These are phyloP conservation scores for Alligator mississippiensis DNA, from an alignment of 2,113 vertebrate genomes.

Conservation along the genomic window DNA sequence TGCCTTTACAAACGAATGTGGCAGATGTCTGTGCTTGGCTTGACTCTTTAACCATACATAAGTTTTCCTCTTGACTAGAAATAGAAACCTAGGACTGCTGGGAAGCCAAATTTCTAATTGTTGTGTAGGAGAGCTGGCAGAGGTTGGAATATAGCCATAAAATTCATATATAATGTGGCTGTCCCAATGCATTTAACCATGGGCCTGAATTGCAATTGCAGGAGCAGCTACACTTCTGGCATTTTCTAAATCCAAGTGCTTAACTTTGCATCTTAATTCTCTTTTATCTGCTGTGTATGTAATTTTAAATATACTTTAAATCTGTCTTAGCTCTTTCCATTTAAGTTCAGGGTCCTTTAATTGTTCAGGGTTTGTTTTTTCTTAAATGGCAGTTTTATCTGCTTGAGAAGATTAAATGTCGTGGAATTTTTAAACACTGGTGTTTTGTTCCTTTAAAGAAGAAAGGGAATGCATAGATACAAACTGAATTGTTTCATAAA, in stretches of 20 bases:
- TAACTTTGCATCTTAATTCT: background rate
- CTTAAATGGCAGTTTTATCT: background rate
- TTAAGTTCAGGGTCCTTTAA: background rate
- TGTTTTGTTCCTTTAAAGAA: background rate
- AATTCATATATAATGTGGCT: background rate
- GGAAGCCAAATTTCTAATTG: too few relatives aligned
- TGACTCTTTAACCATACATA: background rate
- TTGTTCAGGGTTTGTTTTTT: background rate
- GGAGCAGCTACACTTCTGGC: background rate
- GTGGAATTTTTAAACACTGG: slow-evolving; percentile 9
- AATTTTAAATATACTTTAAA: background rate
- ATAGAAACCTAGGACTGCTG: background rate
- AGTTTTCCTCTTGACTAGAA: background rate
- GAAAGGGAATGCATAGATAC: background rate
- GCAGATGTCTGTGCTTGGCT: background rate
- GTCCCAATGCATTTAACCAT: background rate
- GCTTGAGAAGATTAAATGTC: slow-evolving; percentile 32
- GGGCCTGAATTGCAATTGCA: background rate
- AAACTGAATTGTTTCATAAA: background rate
- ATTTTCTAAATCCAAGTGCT: background rate
- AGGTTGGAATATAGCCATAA: background rate
- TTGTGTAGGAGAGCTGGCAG: background rate
- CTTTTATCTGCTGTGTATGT: background rate
- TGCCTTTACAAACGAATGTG: background rate
- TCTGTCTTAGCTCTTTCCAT: background rate